Conservation (phyloP, 2,888 invertebrate species). For the Ochlodes sylvanus region DNA sequence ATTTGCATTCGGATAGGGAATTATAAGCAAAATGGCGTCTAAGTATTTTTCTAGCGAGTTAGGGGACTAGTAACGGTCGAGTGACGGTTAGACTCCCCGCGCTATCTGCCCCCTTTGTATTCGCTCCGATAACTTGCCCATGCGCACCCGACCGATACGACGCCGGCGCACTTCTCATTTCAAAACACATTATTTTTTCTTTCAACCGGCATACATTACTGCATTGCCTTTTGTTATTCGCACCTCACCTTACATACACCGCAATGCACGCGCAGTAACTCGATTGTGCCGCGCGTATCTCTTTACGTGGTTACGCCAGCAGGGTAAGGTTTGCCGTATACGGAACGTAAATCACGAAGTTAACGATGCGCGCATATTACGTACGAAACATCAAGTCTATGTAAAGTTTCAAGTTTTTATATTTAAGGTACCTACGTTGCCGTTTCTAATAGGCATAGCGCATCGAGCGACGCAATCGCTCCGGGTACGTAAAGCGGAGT, state of each 20-base stretch:
- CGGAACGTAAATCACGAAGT: constrained; percentile 70
- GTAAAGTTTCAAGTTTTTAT: constrained; percentile 55
- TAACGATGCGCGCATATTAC: constrained; percentile 75
- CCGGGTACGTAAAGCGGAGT: neutral
- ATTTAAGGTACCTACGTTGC: constrained; percentile 29
- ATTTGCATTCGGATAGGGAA: constrained; percentile 61
- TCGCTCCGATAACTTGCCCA: constrained; percentile 85
- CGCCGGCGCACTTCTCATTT: constrained; percentile 76
- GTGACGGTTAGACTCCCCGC: constrained; percentile 83
- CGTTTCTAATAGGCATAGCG: constrained; percentile 36
- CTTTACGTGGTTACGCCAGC: constrained; percentile 54
- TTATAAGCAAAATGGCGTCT: constrained; percentile 73
- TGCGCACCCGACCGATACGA: constrained; percentile 83
- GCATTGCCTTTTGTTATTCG: constrained; percentile 55
- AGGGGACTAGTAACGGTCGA: constrained; percentile 83
- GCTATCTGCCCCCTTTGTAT: constrained; percentile 84
- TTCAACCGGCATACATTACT: constrained; percentile 70
- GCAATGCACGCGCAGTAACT: constrained; percentile 61
- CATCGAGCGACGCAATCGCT: constrained; percentile 42
- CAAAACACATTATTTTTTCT: constrained; percentile 70
- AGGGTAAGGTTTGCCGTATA: constrained; percentile 67
- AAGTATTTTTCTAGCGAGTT: constrained; percentile 81
- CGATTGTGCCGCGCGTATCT: constrained; percentile 40
- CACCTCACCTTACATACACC: constrained; percentile 52
- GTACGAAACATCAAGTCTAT: constrained; percentile 58